Base-by-base conservation (phyloP, 2,888 invertebrate species). In the Callimorpha dominula region DNA sequence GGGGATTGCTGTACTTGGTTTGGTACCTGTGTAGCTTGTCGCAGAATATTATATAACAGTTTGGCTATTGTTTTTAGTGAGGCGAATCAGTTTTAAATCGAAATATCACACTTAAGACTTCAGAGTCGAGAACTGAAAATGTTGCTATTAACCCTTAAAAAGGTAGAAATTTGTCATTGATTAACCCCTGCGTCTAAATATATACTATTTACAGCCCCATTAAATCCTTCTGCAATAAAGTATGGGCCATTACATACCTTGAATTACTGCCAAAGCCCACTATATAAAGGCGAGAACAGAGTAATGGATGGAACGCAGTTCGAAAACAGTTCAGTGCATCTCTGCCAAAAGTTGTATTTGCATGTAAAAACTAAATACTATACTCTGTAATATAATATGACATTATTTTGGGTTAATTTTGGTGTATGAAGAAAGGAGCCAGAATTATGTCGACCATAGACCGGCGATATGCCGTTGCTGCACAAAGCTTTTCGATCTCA, bases 241-340 rank as follows among this genome's bases (percentile, higher is more conserved):
- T 52, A 64, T 54, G 43, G 68, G n/a, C 15, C 57, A 40, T 60
- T 71, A 40, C 64, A 75, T 65, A 79, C 81, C 74, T 82, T 82
- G 81, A 82, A 75, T 74, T 71, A 46, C 57, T 82, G 81, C 81
- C 81, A 81, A 82, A 71, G 76, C 65, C 67, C 49, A 31, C 52
- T 14, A 67, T 70, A 66, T 65, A 52, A 54, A 72, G 49, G 57
- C 68, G 14, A 46, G 54, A 71, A 57, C 60, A 69, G 43, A 64
- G 42, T 80, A 70, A 75, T 66, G 68, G 72, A 42, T 71, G 68
- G 71, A 82, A 20, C 76, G 71, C 17, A 46, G 62, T 40, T 60
- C 80, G 63, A 74, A 75, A 81, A 76, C 73, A 75, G 43, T 72
- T 68, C 74, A 68, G 31, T 31, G 69, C 72, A 42, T 68, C 71